Evolutionary conservation across 2,888 invertebrate species (phyloP).

Genomic region (Chrysodeixis includens): DNA sequence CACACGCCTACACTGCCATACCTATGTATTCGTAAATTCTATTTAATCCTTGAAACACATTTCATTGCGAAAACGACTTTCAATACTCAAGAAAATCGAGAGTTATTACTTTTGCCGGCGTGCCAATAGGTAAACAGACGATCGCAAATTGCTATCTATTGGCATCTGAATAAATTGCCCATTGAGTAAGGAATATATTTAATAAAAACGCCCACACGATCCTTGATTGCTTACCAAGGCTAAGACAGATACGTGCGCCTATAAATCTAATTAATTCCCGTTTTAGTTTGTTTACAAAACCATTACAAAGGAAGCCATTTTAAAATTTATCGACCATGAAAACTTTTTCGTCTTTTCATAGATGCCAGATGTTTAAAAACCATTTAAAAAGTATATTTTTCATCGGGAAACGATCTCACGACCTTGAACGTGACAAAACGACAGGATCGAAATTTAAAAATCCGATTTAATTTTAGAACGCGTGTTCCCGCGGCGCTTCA

Average conservation of each 20-base stretch:
- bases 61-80: not conserved
- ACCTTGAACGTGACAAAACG: constrained; percentile 87
- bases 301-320: constrained; percentile 62
- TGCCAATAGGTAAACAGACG: not conserved
- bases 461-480: constrained; percentile 79
- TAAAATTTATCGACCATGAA: constrained; percentile 67
- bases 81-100: constrained; percentile 9
- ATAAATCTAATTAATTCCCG: constrained; percentile 66
- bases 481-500: constrained; percentile 83
- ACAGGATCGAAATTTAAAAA: constrained; percentile 83
- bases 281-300: constrained; percentile 64
- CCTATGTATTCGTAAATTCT: constrained; percentile 8
- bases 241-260: constrained; percentile 54
- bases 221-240: constrained; percentile 64
- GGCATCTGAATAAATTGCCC: constrained; percentile 47
- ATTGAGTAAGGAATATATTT: constrained; percentile 56
- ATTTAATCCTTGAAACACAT: not conserved
- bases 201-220: constrained; percentile 65
- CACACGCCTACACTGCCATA: constrained; percentile 15
- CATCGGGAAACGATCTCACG: constrained; percentile 81
- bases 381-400: constrained; percentile 11
- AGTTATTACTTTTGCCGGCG: constrained; percentile 1
- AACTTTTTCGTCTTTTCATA: constrained; percentile 39
- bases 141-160: constrained; percentile 14
- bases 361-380: constrained; percentile 73